A percentile compares a stretch with the other conserved stretches of the same genome.
phyloP scores from a whole-genome alignment of 23 tunicate species.

The Trididemnum nubilum region DNA sequence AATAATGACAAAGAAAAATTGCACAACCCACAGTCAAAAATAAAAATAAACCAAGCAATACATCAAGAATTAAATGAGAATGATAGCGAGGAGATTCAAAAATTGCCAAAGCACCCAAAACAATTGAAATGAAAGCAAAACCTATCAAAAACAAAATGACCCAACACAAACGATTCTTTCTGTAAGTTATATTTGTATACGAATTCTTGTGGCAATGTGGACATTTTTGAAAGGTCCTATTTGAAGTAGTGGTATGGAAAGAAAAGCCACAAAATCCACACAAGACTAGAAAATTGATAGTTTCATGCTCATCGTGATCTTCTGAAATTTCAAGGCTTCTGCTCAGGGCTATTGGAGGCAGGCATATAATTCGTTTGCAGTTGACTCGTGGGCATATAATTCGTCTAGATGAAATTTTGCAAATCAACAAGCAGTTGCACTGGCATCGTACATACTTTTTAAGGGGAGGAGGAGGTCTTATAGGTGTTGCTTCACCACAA shows the following conservation, averaged over 20 bases:
- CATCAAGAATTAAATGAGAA: not conserved
- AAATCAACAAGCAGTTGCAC: constrained; percentile 71
- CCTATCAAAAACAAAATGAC: not conserved
- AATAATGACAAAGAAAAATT: not conserved
- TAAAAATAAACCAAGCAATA: constrained; percentile 5
- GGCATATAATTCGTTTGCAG: constrained; percentile 60
- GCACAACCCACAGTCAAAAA: constrained; percentile 1
- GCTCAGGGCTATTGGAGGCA: constrained; percentile 28
- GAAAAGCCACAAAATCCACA: constrained; percentile 45
- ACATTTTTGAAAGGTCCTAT: not conserved
- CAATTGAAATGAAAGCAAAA: not conserved
- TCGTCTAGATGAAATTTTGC: constrained; percentile 52
- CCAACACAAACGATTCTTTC: not conserved
- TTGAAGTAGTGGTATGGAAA: not conserved
- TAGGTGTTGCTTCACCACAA: constrained; percentile 81
- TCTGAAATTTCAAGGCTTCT: not conserved
- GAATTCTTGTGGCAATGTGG: constrained; percentile 10
- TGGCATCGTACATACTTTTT: constrained; percentile 77
- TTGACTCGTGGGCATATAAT: constrained; percentile 64
- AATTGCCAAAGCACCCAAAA: not conserved
- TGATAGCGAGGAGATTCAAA: not conserved
- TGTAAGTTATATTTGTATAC: not conserved
- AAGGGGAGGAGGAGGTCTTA: constrained; percentile 60
- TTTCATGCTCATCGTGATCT: not conserved
- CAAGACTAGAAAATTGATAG: constrained; percentile 9